Base-by-base conservation (phyloP, 2,113 vertebrate species). In the Chitala chitala region DNA sequence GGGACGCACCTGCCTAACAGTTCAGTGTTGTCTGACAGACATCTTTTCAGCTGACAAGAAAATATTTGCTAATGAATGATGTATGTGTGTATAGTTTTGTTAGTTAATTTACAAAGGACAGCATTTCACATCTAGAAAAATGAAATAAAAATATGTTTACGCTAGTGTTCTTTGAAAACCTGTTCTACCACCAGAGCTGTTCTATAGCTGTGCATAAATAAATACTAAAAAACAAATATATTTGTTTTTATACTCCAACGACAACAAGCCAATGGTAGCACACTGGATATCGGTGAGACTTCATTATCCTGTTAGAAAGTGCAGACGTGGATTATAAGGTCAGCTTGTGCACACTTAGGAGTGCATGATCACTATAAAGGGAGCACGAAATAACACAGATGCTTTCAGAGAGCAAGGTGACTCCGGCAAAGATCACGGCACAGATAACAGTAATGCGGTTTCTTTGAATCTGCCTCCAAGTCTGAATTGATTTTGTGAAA, bases 351-450 rank as follows among this genome's bases (percentile, higher is more conserved):
- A 46, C 46, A 68, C 13, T 51, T 68, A n/a, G 42, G 64, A 68
- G 64, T 68, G 64, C 42, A 68, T 68, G 64, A 68, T 42, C 64
- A 68, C 64, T 42, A 68, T 48, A 48, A 68, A 68, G 64, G 22
- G 64, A 48, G 64, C 64, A 68, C 4, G 15, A 29, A 46, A 68
- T 48, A 46, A 68, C 64, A 46, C 17, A 68, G 42, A 46, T 46
- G 46, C 64, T 46, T 68, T 68, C 64, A 46, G 64, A 68, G 64
- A 44, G 64, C 64, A 68, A 68, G 64, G 64, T 68, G 64, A 68
- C 64, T 68, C 40, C 42, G 26, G 64, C 17, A 68, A 44, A 68
- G 64, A 68, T 68, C 12, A n/a, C 38, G 1, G 42, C 29, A 42
- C 29, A 46, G 64, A 68, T 68, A 68, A 48, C 40, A 46, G 64